Percentiles rank a stretch among this genome's conserved stretches.
These are phyloP conservation scores for Lasioglossum calceatum DNA, from an alignment of 2,888 invertebrate species.

Conservation along the genomic window DNA sequence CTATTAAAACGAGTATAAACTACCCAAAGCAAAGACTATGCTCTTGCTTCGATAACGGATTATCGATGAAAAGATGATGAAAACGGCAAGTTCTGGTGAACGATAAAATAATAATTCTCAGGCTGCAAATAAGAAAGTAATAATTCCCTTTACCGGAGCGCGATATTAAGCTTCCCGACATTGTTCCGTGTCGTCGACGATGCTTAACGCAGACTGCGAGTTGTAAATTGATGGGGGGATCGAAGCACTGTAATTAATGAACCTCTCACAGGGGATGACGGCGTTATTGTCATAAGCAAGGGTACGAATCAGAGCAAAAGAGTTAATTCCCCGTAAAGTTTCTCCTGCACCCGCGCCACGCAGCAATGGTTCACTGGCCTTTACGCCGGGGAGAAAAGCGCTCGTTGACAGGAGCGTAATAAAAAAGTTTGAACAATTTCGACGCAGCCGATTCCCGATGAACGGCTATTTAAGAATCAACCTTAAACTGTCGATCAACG, in stretches of 20 bases:
- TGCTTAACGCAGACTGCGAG: background rate
- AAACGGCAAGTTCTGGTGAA: background rate
- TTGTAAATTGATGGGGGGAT: slow-evolving; percentile 21
- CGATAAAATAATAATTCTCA: background rate
- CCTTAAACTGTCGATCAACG: background rate
- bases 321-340: slow-evolving; percentile 60
- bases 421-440: slow-evolving; percentile 37
- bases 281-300: slow-evolving; percentile 50
- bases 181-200: slow-evolving; percentile 23
- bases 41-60: background rate
- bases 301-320: slow-evolving; percentile 64
- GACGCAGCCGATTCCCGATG: slow-evolving; percentile 6
- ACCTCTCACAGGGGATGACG: slow-evolving; percentile 37
- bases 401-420: slow-evolving; percentile 34
- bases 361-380: slow-evolving; percentile 45
- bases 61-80: background rate
- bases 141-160: slow-evolving; percentile 18
- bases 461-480: slow-evolving; percentile 30
- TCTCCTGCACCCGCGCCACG: slow-evolving; percentile 18
- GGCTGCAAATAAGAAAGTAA: slow-evolving; percentile 14
- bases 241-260: slow-evolving; percentile 47
- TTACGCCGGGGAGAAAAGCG: slow-evolving; percentile 36
- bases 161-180: slow-evolving; percentile 25
- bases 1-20: background rate
- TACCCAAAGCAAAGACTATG: background rate